phyloP scores from a whole-genome alignment of 2,888 invertebrate species.

The Scelioninae gen. 2 region DNA sequence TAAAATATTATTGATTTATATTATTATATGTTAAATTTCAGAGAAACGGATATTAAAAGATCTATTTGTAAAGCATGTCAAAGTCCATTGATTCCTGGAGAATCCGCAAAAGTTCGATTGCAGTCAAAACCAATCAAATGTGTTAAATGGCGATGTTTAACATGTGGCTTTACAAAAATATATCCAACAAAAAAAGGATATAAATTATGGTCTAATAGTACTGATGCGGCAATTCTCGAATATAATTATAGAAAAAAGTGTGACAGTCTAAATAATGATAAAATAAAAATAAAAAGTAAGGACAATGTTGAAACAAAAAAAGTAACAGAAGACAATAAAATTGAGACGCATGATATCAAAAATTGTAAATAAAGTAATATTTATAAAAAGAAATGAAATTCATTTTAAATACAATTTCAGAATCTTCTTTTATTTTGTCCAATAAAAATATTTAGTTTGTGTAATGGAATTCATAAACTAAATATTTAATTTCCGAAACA shows the following conservation, averaged over 20 bases:
- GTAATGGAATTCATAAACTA: too few species aligned
- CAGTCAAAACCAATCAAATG: constrained; percentile 75
- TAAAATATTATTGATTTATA: too few species aligned
- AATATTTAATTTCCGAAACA: too few species aligned
- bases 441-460: too few species aligned
- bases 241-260: constrained; percentile 72
- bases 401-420: too few species aligned
- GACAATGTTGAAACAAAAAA: constrained; percentile 4
- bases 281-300: constrained; percentile 7
- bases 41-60: constrained; percentile 79
- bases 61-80: constrained; percentile 79
- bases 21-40: constrained; percentile 67
- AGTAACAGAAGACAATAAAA: not conserved
- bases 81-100: constrained; percentile 76
- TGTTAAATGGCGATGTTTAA: constrained; percentile 76
- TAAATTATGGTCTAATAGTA: constrained; percentile 77
- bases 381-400: too few species aligned
- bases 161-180: constrained; percentile 73
- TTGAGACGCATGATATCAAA: too few species aligned
- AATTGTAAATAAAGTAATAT: too few species aligned
- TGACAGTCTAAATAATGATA: constrained; percentile 1
- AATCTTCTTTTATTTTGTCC: too few species aligned
- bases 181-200: constrained; percentile 74
- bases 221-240: constrained; percentile 77
- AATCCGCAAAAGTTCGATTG: constrained; percentile 77